Percentiles rank a stretch among this genome's conserved stretches.
Evolutionary conservation across 2,797 vertebrate genomes (phyloP).

Genomic region (Perodicticus potto): DNA sequence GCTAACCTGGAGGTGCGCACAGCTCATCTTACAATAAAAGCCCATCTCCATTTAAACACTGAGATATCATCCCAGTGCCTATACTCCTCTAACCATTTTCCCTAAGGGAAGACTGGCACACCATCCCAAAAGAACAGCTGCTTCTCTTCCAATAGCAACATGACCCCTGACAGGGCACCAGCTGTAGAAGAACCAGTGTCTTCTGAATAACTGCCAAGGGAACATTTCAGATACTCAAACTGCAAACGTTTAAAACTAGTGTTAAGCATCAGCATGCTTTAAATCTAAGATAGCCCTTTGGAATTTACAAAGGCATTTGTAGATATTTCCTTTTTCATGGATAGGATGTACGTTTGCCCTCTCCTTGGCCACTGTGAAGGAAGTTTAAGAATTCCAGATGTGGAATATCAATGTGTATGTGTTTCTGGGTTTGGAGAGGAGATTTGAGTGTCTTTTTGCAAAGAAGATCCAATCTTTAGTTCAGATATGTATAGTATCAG

Average conservation of each 20-base stretch:
- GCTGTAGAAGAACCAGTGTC: conserved; percentile 29
- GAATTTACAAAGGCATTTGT: neutral
- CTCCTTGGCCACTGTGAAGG: neutral
- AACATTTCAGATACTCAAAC: neutral
- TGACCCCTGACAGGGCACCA: neutral
- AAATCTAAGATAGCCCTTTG: neutral
- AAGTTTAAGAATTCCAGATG: neutral
- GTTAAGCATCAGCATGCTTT: neutral
- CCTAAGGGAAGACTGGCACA: conserved; percentile 4
- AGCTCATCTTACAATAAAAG: conserved; percentile 7
- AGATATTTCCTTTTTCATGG: neutral
- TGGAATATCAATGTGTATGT: neutral
- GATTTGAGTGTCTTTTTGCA: neutral
- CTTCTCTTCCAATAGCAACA: conserved; percentile 32
- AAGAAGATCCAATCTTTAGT: neutral
- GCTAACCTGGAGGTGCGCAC: neutral
- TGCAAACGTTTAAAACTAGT: neutral
- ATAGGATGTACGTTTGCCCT: neutral
- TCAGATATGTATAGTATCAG: neutral
- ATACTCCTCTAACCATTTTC: conserved; percentile 12
- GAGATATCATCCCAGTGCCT: conserved; percentile 51
- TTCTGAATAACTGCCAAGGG: conserved; percentile 51
- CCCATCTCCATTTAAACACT: conserved; percentile 47
- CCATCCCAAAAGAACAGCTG: neutral
- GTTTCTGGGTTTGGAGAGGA: neutral